phyloP scores from a whole-genome alignment of 92 coral and sea anemone genomes.

The Muricea muricata region DNA sequence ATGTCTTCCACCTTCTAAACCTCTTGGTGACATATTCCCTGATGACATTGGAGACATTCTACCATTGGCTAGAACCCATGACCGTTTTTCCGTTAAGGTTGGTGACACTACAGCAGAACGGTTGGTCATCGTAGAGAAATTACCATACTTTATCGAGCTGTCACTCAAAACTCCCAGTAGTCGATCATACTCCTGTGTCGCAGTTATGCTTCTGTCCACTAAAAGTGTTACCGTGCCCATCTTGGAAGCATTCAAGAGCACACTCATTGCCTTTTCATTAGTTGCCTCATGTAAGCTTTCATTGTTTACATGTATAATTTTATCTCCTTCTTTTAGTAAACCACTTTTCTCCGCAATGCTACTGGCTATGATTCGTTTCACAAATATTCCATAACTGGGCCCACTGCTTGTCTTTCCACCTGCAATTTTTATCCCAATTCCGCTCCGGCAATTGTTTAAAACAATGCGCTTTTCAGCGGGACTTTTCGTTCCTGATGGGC shows the following conservation, averaged over 20 bases:
- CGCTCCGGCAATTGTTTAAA: slow-evolving; percentile 37
- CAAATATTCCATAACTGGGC: slow-evolving; percentile 90
- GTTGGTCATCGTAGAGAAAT: slow-evolving; percentile 65
- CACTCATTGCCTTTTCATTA: slow-evolving; percentile 66
- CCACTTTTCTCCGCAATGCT: slow-evolving; percentile 89
- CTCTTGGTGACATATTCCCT: slow-evolving; percentile 47
- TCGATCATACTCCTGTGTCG: slow-evolving; percentile 65
- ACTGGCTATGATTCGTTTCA: slow-evolving; percentile 88
- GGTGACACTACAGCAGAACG: slow-evolving; percentile 12
- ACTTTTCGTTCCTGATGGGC: neutral
- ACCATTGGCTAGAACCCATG: slow-evolving; percentile 98
- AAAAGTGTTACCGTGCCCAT: slow-evolving; percentile 81
- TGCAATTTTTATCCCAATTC: slow-evolving; percentile 86
- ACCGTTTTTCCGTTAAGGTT: slow-evolving; percentile 74
- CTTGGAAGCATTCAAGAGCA: slow-evolving; percentile 16
- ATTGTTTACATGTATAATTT: slow-evolving; percentile 83
- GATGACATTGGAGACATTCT: slow-evolving; percentile 94
- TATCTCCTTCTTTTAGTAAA: slow-evolving; percentile 86
- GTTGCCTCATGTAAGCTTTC: slow-evolving; percentile 77
- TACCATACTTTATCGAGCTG: slow-evolving; percentile 69
- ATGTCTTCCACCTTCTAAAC: neutral
- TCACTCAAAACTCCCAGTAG: slow-evolving; percentile 73
- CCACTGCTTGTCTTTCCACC: slow-evolving; percentile 92
- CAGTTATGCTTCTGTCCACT: slow-evolving; percentile 74
- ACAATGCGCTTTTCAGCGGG: slow-evolving; percentile 17